A percentile compares a stretch with the other conserved stretches of the same genome.
Evolutionary conservation across 2,888 invertebrate species (phyloP).

Genomic region (Epirrita christyi): DNA sequence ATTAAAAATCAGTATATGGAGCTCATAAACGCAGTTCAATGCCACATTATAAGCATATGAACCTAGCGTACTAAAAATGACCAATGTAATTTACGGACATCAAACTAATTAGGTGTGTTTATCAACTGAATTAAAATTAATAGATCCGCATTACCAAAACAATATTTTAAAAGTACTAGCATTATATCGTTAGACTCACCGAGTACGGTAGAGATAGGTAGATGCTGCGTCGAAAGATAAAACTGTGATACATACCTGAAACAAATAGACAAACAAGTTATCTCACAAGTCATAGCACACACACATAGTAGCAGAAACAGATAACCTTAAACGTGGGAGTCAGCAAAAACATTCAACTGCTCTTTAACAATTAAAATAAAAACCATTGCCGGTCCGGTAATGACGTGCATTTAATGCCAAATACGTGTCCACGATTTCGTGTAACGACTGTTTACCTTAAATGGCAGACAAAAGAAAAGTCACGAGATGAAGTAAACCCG

Average conservation of each 20-base stretch:
- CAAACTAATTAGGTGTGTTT: slow-evolving; percentile 7
- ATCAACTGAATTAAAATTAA: slow-evolving; percentile 42
- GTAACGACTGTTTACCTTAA: slow-evolving; percentile 53
- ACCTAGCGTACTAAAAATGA: neutral
- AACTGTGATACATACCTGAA: slow-evolving; percentile 43
- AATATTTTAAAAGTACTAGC: too few relatives aligned
- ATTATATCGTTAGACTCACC: too few relatives aligned
- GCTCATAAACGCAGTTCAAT: neutral
- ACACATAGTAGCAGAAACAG: slow-evolving; percentile 2
- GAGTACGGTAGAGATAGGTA: neutral
- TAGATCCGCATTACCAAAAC: slow-evolving; percentile 42
- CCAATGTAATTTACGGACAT: slow-evolving; percentile 18
- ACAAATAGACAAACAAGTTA: slow-evolving; percentile 42
- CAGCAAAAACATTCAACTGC: slow-evolving; percentile 16
- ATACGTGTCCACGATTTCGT: slow-evolving; percentile 59
- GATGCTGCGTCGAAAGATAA: neutral
- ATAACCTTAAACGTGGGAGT: slow-evolving; percentile 11
- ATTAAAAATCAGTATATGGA: neutral
- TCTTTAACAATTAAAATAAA: slow-evolving; percentile 29
- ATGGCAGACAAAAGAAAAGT: slow-evolving; percentile 55
- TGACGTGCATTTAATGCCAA: slow-evolving; percentile 49
- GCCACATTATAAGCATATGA: neutral
- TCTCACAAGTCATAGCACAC: slow-evolving; percentile 5
- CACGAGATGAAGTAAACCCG: slow-evolving; percentile 50
- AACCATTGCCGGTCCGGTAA: slow-evolving; percentile 32